Evolutionary conservation across 1,140 invertebrate species (phyloP), one percentile per base, ranked within the genome.

Genomic region (Drosophila carrolli): DNA sequence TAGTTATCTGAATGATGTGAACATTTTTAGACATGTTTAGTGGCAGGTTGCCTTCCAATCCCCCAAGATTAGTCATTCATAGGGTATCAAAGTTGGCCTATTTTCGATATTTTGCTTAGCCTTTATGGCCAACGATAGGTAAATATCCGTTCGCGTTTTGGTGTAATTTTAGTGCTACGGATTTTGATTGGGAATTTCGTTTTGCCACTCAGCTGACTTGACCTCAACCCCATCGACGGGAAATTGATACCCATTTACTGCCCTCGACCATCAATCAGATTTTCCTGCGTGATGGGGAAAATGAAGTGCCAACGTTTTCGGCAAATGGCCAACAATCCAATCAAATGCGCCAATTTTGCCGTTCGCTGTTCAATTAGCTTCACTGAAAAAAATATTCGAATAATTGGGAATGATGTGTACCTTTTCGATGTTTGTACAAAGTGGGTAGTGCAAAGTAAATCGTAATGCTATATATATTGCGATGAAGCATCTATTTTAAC

Each of bases 261-360:
- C 23, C 50, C 32, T 16, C 54, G 9, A 11, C 54, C 23, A 47
- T 47, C 57, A 65, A 65, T 65, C 57, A 47, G 41, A 62, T 61
- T 29, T 29, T 7, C 23, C 23, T 14, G 4, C 32, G 9, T 23
- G 27, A 19, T 57, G 14, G 29, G 5, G 43, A 32, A 58, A 41
- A 54, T 53, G 35, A 53, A 46, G 41, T 59, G 56, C 43, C 43
- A 58, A 58, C 56, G 56, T 47, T 47, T 58, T 35, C 29, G 61
- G 54, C 41, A 65, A 65, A 47, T 65, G 41, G 32, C 29, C 23
- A 46, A 27, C 62, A 23, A 47, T 65, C 61, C 19, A 60, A 60
- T 19, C 35, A 7, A 62, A 38, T 61, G 5, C 9, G 41, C 27
- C 56, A 35, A 19, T 35, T 32, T 14, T 1, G 27, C 56, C 40